Percentiles rank a stretch among this genome's conserved stretches.
Evolutionary conservation across 2,888 invertebrate genomes (phyloP).

Genomic region (Gortyna flavago): DNA sequence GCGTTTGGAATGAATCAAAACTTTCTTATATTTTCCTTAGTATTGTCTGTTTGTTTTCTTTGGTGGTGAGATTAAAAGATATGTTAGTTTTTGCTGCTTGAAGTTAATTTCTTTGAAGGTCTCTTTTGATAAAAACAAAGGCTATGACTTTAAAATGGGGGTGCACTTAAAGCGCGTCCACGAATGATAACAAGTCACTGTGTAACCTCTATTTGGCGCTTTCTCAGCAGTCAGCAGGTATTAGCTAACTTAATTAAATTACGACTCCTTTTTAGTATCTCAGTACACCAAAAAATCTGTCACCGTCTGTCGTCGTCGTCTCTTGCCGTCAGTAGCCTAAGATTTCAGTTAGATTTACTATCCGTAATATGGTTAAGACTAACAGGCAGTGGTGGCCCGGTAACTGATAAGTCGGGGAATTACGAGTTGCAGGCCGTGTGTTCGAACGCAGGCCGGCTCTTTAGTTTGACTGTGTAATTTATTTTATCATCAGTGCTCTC

Average conservation of each 20-base stretch:
- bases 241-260: neutral
- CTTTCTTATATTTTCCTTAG: slow-evolving; percentile 22
- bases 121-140: neutral
- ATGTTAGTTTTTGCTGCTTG: neutral
- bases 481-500: neutral
- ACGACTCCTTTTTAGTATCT: neutral
- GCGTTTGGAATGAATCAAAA: slow-evolving; percentile 45
- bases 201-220: neutral
- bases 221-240: neutral
- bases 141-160: neutral
- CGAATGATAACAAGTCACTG: neutral
- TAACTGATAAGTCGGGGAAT: no score
- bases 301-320: no score
- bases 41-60: slow-evolving; percentile 5
- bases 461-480: no score
- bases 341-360: neutral
- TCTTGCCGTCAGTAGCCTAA: no score
- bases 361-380: neutral
- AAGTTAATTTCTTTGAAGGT: neutral
- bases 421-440: no score
- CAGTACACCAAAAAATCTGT: no score
- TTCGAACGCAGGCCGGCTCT: no score
- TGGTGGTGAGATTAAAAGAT: slow-evolving; percentile 13
- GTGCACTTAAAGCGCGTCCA: neutral
- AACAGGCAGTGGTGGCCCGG: no score